Conservation (phyloP, 2,113 vertebrate genomes). For the Tor tambroides region DNA sequence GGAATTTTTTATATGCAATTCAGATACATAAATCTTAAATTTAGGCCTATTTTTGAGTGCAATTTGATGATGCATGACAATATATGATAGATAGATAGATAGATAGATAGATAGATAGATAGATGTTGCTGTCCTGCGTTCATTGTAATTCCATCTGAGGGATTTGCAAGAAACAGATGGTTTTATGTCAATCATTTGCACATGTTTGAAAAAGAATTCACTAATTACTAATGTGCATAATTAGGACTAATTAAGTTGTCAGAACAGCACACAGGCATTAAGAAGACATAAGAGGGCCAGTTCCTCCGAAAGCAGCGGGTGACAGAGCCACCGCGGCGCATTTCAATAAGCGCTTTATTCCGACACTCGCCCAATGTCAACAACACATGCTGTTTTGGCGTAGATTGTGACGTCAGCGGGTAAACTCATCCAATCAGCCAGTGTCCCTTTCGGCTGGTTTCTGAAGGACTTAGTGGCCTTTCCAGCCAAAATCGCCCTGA, state of each 20-base stretch:
- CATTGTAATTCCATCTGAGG: background rate
- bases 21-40: background rate
- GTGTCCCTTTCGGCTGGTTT: too few species aligned
- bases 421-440: too few species aligned
- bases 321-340: background rate
- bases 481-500: background rate
- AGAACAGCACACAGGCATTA: background rate
- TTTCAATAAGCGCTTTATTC: constrained; percentile 20
- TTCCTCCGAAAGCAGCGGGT: constrained; percentile 6
- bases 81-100: background rate
- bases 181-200: constrained; percentile 30
- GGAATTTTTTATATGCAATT: too few species aligned
- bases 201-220: background rate
- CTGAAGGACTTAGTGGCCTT: background rate
- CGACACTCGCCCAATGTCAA: background rate
- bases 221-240: background rate
- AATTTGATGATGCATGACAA: background rate
- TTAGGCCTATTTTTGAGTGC: background rate
- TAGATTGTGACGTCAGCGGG: too few species aligned
- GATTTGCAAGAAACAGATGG: constrained; percentile 40
- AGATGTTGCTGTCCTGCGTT: constrained; percentile 41
- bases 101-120: constrained; percentile 43
- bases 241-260: constrained; percentile 16
- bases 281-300: background rate
- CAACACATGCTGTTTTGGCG: background rate